Evolutionary conservation across 2,113 vertebrate genomes (phyloP).

Genomic region (Columba janthina): DNA sequence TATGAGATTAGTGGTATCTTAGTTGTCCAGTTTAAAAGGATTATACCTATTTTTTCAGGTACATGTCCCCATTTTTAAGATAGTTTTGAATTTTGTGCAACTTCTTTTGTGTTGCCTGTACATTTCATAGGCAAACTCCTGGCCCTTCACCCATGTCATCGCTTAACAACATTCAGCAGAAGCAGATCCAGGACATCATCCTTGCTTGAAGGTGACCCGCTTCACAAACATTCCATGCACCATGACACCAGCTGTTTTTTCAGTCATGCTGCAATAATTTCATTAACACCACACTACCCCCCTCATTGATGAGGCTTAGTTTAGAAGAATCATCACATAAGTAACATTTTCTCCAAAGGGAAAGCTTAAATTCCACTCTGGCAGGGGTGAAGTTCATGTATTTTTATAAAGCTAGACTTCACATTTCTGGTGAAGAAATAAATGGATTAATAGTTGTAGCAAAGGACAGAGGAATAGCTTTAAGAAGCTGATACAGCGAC

Average conservation of each 20-base stretch:
- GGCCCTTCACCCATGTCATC: too few relatives aligned
- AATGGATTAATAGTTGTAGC: background rate
- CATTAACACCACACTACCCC: rapidly evolving
- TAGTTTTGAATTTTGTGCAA: background rate
- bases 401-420: background rate
- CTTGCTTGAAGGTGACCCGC: background rate
- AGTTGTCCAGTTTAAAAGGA: background rate
- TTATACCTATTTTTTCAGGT: background rate
- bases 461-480: background rate
- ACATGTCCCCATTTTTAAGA: background rate
- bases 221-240: background rate
- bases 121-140: too few relatives aligned
- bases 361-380: background rate
- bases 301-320: background rate
- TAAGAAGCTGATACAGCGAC: background rate
- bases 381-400: background rate
- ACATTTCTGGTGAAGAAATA: background rate
- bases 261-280: background rate
- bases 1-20: background rate
- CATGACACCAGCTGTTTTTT: background rate
- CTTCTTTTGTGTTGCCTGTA: background rate
- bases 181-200: background rate
- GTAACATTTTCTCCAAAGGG: background rate
- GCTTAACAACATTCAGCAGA: rapidly evolving
- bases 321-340: background rate